Conservation (phyloP, 2,797 vertebrate genomes). For the Tenualosa thibaudeaui region DNA sequence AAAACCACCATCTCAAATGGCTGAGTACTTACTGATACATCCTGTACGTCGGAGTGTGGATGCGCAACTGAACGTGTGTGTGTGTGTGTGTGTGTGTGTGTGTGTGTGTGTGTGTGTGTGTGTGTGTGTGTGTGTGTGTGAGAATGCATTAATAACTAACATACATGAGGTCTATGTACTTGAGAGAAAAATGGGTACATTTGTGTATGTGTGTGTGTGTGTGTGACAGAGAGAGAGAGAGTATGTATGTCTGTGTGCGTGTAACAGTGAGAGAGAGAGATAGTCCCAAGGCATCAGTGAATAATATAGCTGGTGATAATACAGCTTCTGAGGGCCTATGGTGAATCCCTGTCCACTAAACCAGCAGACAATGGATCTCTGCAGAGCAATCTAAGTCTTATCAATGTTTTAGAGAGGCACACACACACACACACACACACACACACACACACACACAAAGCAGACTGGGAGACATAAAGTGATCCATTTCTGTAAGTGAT, state of each 20-base stretch:
- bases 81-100: conserved; percentile 21
- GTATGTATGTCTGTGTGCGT: background rate
- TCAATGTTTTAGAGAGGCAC: background rate
- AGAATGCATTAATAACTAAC: background rate
- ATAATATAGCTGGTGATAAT: background rate
- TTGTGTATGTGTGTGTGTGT: background rate
- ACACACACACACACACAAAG: background rate
- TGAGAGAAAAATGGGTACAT: background rate
- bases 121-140: conserved; percentile 21
- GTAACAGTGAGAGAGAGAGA: background rate
- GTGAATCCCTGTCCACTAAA: background rate
- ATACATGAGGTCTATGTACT: background rate
- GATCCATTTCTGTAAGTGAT: too few species aligned
- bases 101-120: conserved; percentile 18
- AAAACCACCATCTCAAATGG: background rate
- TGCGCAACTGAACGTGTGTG: background rate
- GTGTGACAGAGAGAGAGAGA: background rate
- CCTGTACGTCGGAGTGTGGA: background rate
- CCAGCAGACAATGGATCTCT: background rate
- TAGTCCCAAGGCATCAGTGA: background rate
- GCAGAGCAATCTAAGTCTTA: background rate
- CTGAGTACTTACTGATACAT: background rate
- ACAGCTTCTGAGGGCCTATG: background rate
- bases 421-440: background rate
- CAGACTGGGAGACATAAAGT: too few species aligned